Evolutionary conservation across 1,140 invertebrate species (phyloP).

Genomic region (Nasonia giraulti): DNA sequence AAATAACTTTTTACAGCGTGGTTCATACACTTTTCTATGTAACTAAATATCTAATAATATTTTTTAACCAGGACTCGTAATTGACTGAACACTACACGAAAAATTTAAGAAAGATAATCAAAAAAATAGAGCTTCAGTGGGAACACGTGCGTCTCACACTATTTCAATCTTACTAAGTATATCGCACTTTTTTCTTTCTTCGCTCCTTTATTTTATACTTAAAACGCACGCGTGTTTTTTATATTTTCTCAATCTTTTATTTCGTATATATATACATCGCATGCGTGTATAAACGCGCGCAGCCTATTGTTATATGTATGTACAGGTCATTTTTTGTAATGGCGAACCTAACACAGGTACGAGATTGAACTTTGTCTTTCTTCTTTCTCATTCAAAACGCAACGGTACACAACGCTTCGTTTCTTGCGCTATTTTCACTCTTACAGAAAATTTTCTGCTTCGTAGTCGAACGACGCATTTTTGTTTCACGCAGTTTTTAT

Average conservation of each 20-base stretch:
- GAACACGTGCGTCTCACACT: conserved; percentile 11
- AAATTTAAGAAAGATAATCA: conserved; percentile 36
- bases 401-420: not conserved
- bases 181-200: not conserved
- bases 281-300: not conserved
- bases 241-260: conserved; percentile 16
- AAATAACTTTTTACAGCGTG: not conserved
- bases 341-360: conserved; percentile 43
- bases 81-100: conserved; percentile 16
- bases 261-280: conserved; percentile 38
- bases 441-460: conserved; percentile 22
- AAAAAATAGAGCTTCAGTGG: conserved; percentile 35
- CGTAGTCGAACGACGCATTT: not conserved
- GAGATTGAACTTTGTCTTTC: conserved; percentile 2
- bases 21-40: no score
- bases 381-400: not conserved
- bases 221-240: conserved; percentile 3
- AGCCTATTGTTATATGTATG: not conserved
- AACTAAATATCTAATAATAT: conserved; percentile 15
- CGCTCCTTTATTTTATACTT: not conserved
- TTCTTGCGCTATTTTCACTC: not conserved
- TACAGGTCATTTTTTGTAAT: conserved; percentile 46
- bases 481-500: not conserved
- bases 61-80: conserved; percentile 41
- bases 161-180: not conserved